Percentiles rank a stretch among this genome's conserved stretches.
phyloP scores from a whole-genome alignment of 2,888 invertebrate species.

The Dendrolimus pini region DNA sequence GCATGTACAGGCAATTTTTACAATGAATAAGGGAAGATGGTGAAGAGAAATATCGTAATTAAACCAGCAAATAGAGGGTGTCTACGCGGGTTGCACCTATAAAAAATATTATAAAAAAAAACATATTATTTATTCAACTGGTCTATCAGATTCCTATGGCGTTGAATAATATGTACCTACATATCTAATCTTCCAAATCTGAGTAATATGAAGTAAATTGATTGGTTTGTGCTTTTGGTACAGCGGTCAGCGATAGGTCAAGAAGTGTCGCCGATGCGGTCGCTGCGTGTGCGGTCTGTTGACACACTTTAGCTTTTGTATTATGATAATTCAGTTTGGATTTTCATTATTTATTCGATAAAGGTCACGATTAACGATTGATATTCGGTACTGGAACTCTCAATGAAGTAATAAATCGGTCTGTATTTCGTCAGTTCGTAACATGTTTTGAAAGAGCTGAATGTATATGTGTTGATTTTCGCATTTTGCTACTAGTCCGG shows the following conservation, averaged over 20 bases:
- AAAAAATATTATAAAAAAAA: too few species aligned
- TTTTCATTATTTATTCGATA: slow-evolving; percentile 14
- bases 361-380: slow-evolving; percentile 11
- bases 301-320: slow-evolving; percentile 35
- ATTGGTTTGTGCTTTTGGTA: slow-evolving; percentile 3
- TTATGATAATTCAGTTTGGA: slow-evolving; percentile 17
- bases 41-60: too few species aligned
- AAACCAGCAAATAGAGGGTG: too few species aligned
- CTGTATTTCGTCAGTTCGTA: background rate
- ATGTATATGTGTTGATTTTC: background rate
- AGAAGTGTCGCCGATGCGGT: slow-evolving; percentile 2
- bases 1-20: too few species aligned
- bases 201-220: slow-evolving; percentile 8
- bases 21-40: too few species aligned
- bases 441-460: background rate
- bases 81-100: too few species aligned
- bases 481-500: background rate
- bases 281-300: slow-evolving; percentile 16
- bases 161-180: background rate
- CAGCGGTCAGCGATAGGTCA: slow-evolving; percentile 4
- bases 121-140: background rate
- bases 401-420: background rate
- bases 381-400: background rate
- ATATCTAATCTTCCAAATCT: slow-evolving; percentile 7
- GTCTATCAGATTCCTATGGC: slow-evolving; percentile 2